A percentile compares a stretch with the other conserved stretches of the same genome.
Conservation (phyloP, 2,888 invertebrate species). For the Dysmachus trigonus region DNA sequence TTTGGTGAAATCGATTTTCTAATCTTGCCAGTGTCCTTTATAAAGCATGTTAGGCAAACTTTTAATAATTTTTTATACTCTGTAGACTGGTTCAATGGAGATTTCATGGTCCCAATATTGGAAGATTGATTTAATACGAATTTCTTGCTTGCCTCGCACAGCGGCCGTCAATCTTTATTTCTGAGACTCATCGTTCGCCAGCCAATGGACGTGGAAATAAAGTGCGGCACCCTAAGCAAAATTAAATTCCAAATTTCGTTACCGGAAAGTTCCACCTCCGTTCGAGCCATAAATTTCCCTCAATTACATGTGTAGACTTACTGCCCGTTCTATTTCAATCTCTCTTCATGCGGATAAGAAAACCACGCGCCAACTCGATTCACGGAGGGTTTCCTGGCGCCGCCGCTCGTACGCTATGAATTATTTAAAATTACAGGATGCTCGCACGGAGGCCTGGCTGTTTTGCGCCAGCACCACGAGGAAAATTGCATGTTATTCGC, state of each 20-base stretch:
- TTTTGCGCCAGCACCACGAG: neutral
- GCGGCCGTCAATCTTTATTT: neutral
- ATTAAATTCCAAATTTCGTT: neutral
- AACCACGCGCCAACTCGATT: neutral
- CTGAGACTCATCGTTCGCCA: neutral
- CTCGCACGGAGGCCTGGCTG: neutral
- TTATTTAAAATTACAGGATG: neutral
- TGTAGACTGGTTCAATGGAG: too few species aligned
- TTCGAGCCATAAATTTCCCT: neutral
- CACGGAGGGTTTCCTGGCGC: neutral
- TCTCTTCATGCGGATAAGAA: neutral
- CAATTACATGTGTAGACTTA: neutral
- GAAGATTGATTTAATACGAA: too few species aligned
- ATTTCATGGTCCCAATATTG: too few species aligned
- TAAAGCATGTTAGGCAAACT: too few species aligned
- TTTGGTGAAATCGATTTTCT: too few species aligned
- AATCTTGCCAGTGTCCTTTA: too few species aligned
- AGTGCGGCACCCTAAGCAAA: neutral
- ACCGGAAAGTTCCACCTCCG: neutral
- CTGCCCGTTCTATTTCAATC: neutral
- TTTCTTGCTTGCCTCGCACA: neutral
- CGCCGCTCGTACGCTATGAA: neutral
- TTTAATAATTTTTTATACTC: too few species aligned
- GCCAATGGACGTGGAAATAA: neutral
- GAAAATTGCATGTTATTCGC: neutral